Base-by-base conservation (phyloP, 2,888 invertebrate genomes). In the Ophonus ardosiacus region DNA sequence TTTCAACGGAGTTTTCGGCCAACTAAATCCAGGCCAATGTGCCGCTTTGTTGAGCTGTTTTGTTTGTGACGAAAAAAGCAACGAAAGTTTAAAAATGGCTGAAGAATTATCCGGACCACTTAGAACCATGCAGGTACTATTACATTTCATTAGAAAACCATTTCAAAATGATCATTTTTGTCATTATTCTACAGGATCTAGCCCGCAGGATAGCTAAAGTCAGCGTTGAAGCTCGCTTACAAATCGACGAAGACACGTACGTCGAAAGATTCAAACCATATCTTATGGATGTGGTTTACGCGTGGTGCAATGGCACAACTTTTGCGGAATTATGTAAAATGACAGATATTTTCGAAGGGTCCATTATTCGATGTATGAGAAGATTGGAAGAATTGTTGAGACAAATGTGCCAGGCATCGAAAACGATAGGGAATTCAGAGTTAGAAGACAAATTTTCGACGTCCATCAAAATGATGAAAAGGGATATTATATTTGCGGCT, bases 401-500 rank as follows among this genome's bases (percentile, higher is more conserved):
- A 74, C 99, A 99, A 91, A 95, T 99, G 93, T 96, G 97, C 87
- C 98, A 98, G 91, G 99, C 99, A 1, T 96, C 98, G 1, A 99
- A 98, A 92, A 98, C 97, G 88, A 99, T 99, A 87, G 99, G 99
- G 15, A 99, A 98, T 91, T 96, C 96, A 0, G 98, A 98, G 88
- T 93, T 99, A 87, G 99, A 99, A 92, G 96, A 96, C 89, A 99
- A 99, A 92, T 99, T 99, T 92, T 96, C 96, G 87, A 97, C 97
- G 90, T 97, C 97, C 85, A 96, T 98, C 87, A 96, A 96, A 89
- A 92, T 97, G 86, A 94, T 99, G 85, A 99, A 99, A 92, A 94
- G 99, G 87, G 99, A 99, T 91, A 99, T 99, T 90, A 97, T 99
- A n/a, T 99, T 99, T 92, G 99, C 99, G 21, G 99, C 99, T 85